Conservation (phyloP, 2,888 invertebrate species). For the Abscondita cerata region DNA sequence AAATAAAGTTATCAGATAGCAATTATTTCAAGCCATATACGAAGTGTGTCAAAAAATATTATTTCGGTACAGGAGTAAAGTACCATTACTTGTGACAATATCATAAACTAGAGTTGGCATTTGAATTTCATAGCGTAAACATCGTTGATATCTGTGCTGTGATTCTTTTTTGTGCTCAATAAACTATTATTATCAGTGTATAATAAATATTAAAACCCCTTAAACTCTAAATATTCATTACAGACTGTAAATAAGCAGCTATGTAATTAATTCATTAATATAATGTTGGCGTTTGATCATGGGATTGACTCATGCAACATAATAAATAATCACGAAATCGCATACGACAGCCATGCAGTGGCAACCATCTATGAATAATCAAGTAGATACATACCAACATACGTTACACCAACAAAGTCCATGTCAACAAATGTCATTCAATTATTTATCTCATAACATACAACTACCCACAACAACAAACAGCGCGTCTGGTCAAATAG, state of each 20-base stretch:
- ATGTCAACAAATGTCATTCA: background rate
- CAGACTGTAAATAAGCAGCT: background rate
- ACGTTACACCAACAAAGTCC: background rate
- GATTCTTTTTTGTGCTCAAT: background rate
- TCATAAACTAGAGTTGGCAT: too few relatives aligned
- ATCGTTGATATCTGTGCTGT: background rate
- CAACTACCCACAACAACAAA: slow-evolving; percentile 11
- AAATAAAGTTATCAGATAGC: too few relatives aligned
- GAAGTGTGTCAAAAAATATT: too few relatives aligned
- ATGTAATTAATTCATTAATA: background rate
- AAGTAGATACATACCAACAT: background rate
- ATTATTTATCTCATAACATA: background rate
- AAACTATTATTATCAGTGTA: background rate
- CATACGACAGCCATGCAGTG: background rate
- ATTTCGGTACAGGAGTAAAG: too few relatives aligned
- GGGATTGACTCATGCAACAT: background rate
- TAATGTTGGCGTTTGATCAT: background rate
- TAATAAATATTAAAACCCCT: background rate
- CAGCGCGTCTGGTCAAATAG: slow-evolving; percentile 6
- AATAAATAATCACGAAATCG: background rate
- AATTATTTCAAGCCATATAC: too few relatives aligned
- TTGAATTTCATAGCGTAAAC: background rate
- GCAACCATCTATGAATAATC: background rate
- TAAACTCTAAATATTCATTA: background rate
- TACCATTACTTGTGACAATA: too few relatives aligned